Conservation (phyloP, 2,113 vertebrate species). For the Pangasianodon hypophthalmus region DNA sequence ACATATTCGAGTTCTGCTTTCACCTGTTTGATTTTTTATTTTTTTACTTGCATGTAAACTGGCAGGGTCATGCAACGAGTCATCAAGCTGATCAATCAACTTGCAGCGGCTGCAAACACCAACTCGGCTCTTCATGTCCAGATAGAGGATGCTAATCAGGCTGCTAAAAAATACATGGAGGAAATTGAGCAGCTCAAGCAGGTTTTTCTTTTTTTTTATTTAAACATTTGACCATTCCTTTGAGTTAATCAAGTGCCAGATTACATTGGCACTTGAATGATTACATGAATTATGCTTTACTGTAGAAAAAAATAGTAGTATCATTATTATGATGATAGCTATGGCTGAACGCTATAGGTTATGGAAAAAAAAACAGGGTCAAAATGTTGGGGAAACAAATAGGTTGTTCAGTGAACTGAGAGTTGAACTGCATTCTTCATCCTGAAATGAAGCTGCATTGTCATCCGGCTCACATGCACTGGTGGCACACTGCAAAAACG, state of each 20-base stretch:
- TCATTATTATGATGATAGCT: not conserved
- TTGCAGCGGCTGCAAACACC: conserved; percentile 76
- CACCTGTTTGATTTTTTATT: not conserved
- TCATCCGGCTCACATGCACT: too few relatives aligned
- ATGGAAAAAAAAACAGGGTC: too few relatives aligned
- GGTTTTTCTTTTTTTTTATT: conserved; percentile 66
- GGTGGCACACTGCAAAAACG: too few relatives aligned
- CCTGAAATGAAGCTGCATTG: too few relatives aligned
- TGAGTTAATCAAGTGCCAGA: not conserved
- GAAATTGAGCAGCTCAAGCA: conserved; percentile 82
- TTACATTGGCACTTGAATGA: not conserved
- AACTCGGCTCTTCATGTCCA: conserved; percentile 77
- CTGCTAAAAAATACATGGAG: conserved; percentile 83
- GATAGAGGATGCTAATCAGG: conserved; percentile 78
- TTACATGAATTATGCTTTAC: not conserved
- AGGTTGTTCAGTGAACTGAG: too few relatives aligned
- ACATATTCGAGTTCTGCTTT: not conserved
- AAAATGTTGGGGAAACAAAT: too few relatives aligned
- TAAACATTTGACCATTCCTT: not conserved
- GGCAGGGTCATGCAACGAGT: conserved; percentile 81
- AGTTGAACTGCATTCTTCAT: too few relatives aligned
- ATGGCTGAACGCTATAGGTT: not conserved
- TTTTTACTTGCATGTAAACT: not conserved
- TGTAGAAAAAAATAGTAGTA: not conserved
- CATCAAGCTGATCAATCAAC: conserved; percentile 84